Evolutionary conservation across 2,797 vertebrate species (phyloP), one percentile per base, ranked within the genome.

Genomic region (Fringilla coelebs): DNA sequence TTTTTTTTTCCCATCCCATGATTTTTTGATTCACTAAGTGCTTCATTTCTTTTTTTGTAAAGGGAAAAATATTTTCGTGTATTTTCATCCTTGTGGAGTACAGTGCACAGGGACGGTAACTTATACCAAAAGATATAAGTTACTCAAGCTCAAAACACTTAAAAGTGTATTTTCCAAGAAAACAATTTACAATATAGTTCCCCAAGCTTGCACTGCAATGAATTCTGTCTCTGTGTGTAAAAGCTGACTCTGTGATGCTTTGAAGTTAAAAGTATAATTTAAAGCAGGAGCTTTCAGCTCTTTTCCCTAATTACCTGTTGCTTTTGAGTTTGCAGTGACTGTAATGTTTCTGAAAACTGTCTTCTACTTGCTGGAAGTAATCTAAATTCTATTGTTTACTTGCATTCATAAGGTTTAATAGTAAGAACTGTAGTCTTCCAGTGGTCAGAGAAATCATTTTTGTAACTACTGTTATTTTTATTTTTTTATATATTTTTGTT

Each of bases 31-130:
- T 63, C 34, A 43, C 17, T 12, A 66, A 34, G 9, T 46, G 17
- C 3, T 76, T 62, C 38, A 11, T 29, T 91, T 68, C 3, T 3
- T 82, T 73, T 66, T 13, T n/a, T 51, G n/a, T 12, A 54, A 57
- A 18, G 6, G 6, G 5, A 2, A 5, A 36, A 29, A 21, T 31
- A 6, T 20, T 25, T 63, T 13, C 2, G 5, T 60, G 3, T 21
- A 24, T 51, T 55, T 77, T 9, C 6, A 22, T 55, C 45, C 28
- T 88, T 83, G 51, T 7, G 88, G 38, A 75, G 18, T 32, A 58
- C 7, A 41, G 5, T n/a, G 32, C 73, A 40, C 28, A 51, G 24
- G 31, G 80, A 32, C 24, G 57, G 13, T 52, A 80, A 54, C 7
- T 71, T 45, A 34, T 48, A 13, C 8, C 19, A 45, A 38, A 41